phyloP scores from a whole-genome alignment of 2,113 vertebrate species.

The Lutjanus erythropterus region DNA sequence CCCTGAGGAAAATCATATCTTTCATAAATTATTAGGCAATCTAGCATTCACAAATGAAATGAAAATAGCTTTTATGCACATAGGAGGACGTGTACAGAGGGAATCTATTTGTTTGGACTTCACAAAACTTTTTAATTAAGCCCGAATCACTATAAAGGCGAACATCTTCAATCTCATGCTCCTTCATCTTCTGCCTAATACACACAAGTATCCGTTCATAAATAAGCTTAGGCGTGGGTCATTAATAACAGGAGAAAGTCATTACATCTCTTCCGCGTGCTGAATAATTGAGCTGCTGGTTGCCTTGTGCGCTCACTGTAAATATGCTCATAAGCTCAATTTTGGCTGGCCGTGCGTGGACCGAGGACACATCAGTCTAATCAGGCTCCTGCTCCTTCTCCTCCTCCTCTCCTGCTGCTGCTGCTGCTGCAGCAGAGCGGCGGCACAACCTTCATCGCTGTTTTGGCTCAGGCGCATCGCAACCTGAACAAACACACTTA shows the following conservation, averaged over 20 bases:
- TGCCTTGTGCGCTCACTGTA: constrained; percentile 63
- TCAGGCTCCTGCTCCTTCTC: constrained; percentile 41
- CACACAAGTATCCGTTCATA: constrained; percentile 74
- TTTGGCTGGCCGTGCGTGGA: constrained; percentile 50
- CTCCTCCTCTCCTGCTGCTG: constrained; percentile 11
- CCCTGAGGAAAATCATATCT: constrained; percentile 13
- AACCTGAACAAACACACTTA: constrained; percentile 59
- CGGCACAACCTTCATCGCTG: constrained; percentile 46
- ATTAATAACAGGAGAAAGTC: constrained; percentile 82
- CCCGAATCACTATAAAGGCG: constrained; percentile 42
- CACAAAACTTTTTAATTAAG: constrained; percentile 70
- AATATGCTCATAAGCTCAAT: constrained; percentile 76
- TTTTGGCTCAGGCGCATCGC: constrained; percentile 34
- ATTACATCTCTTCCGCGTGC: constrained; percentile 73
- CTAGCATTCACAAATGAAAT: constrained; percentile 43
- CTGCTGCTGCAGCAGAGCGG: constrained; percentile 22
- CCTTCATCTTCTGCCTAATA: constrained; percentile 71
- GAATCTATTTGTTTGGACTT: constrained; percentile 66
- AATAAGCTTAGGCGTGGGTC: constrained; percentile 72
- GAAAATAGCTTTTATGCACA: constrained; percentile 43
- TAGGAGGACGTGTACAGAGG: constrained; percentile 35
- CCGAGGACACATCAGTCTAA: constrained; percentile 55
- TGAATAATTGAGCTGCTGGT: constrained; percentile 80
- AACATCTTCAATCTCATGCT: constrained; percentile 58
- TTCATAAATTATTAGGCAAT: constrained; percentile 45